Conservation (phyloP, 2,113 vertebrate species). For the Lichenostomus cassidix region DNA sequence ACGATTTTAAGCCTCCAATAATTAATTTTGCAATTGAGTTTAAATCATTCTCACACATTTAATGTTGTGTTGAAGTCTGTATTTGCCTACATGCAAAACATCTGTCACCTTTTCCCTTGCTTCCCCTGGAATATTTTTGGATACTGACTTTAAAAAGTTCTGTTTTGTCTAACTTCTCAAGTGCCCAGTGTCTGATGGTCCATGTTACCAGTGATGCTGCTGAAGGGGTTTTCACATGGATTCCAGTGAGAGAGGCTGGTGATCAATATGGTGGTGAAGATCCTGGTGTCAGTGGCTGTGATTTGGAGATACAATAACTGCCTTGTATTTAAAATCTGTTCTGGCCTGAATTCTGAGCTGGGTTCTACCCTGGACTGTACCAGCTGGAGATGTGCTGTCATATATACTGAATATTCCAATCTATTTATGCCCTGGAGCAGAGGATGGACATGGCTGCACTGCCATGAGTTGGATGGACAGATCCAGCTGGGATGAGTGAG, state of each 20-base stretch:
- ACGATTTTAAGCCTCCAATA: neutral
- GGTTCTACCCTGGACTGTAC: neutral
- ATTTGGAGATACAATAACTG: neutral
- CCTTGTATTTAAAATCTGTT: neutral
- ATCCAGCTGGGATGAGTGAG: neutral
- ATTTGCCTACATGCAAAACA: neutral
- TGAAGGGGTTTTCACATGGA: neutral
- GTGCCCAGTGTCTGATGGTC: neutral
- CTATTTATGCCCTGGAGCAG: neutral
- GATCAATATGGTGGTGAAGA: neutral
- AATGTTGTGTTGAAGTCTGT: neutral
- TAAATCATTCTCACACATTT: neutral
- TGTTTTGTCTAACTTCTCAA: neutral
- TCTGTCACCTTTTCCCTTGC: neutral
- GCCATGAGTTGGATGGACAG: neutral
- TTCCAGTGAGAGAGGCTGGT: neutral
- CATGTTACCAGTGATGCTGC: neutral
- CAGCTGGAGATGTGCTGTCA: neutral
- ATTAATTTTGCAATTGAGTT: conserved; percentile 4
- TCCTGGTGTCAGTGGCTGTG: neutral
- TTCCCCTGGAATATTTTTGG: neutral
- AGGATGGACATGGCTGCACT: neutral
- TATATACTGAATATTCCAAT: neutral
- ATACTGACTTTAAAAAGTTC: neutral
- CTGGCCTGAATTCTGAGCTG: neutral